Base-by-base conservation (phyloP, 2,113 vertebrate genomes). In the Neodon shergylaensis region DNA sequence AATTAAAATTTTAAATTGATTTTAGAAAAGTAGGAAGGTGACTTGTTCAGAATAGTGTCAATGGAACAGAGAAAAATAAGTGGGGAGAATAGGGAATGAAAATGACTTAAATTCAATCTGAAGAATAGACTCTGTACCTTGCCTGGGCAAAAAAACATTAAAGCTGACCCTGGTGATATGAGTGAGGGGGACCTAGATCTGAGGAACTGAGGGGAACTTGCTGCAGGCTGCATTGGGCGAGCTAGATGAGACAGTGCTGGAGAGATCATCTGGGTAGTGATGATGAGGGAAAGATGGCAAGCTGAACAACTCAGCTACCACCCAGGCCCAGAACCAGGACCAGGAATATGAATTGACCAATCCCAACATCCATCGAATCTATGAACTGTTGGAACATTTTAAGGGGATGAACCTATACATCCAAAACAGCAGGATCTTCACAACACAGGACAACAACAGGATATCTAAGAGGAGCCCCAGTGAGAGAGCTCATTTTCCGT, bases 1-100 rank as follows among this genome's bases (percentile, higher is more conserved):
- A 21, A 72, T 95, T 84, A 44, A 96, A 96, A 87, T 68, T 88
- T 97, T 95, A 54, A 79, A 84, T 91, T 92, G 88, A 81, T 94
- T 94, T 95, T 95, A 95, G 77, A 28, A 83, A 63, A 83, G 36
- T 83, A 83, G 13, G 24, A 39, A 42, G 13, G 6, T 28, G 24
- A 44, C 5, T 85, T 66, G 61, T 47, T 17, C 33, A 66, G 26
- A 47, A 31, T 66, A 14, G 17, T 66, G 39, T 33, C 16, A 66
- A 12, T 21, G 39, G 10, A 39, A 44, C 7, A 84, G n/a, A 7
- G 58, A 44, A 65, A 24, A 42, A 11, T 33, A 7, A 44, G 14
- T 26, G 13, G 5, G 61, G 7, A 44, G 26, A 47, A 66, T 47
- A 26, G n/a, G 61, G 21, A 44, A 9, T 63, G 26, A 65, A 84